Evolutionary conservation across 2,797 vertebrate genomes (phyloP).

Genomic region (Neostethus bicornis): DNA sequence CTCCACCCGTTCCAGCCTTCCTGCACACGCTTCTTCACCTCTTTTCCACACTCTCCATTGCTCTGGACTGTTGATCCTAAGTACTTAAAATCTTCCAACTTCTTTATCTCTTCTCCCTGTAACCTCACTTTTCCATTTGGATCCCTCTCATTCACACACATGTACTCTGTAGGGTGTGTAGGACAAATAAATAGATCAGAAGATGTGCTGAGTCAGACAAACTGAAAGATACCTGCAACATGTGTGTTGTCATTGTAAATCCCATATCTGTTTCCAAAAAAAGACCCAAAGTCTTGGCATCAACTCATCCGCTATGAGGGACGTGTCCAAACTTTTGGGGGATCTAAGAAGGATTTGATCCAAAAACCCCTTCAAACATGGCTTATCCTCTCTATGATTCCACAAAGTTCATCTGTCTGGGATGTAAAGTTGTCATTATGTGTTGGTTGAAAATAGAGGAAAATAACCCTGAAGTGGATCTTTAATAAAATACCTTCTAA

Average conservation of each 20-base stretch:
- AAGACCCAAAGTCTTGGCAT: not conserved
- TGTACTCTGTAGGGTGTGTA: not conserved
- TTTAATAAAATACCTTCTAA: not conserved
- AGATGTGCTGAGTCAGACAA: conserved; percentile 52
- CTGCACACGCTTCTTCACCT: too few species aligned
- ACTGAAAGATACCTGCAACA: conserved; percentile 37
- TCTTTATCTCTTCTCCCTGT: too few species aligned
- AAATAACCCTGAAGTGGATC: not conserved
- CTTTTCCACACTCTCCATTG: too few species aligned
- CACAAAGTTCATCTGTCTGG: not conserved
- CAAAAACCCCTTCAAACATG: not conserved
- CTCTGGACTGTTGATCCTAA: too few species aligned
- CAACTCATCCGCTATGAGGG: conserved; percentile 3
- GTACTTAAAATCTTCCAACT: too few species aligned
- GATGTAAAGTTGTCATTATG: not conserved
- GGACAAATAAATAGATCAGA: conserved; percentile 7
- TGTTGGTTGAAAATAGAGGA: not conserved
- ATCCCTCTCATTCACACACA: too few species aligned
- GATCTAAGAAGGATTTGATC: conserved; percentile 3
- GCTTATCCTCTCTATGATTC: not conserved
- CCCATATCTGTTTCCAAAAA: conserved; percentile 9
- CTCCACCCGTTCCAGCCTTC: too few species aligned
- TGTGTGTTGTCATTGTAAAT: conserved; percentile 21
- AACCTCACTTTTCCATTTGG: too few species aligned
- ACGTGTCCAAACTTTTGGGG: not conserved